Conservation (phyloP, 1,140 invertebrate species). For the Microplitis demolitor region DNA sequence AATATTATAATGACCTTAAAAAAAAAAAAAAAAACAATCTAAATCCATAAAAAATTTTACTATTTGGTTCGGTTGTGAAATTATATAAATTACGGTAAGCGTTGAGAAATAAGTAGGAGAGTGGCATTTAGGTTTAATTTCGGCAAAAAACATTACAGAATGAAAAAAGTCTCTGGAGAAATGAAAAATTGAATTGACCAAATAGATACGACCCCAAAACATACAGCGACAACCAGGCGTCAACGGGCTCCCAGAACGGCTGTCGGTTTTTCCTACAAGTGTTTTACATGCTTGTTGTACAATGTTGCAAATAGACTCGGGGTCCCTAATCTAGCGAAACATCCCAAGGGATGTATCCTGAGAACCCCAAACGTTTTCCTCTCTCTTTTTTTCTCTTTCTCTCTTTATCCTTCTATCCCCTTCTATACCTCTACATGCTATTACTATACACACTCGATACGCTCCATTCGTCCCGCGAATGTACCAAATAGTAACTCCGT, state of each 20-base stretch:
- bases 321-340: slow-evolving; percentile 60
- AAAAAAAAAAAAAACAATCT: too few species aligned
- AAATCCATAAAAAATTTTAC: background rate
- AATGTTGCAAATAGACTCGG: slow-evolving; percentile 45
- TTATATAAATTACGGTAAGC: too few species aligned
- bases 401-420: too few species aligned
- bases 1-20: too few species aligned
- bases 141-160: too few species aligned
- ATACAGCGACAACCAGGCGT: slow-evolving; percentile 41
- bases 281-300: slow-evolving; percentile 55
- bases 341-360: slow-evolving; percentile 54
- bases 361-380: background rate
- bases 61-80: too few species aligned
- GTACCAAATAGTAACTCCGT: background rate
- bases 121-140: too few species aligned
- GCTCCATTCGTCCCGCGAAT: slow-evolving; percentile 25
- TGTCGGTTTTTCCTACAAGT: slow-evolving; percentile 49
- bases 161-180: slow-evolving; percentile 10
- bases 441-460: slow-evolving; percentile 26
- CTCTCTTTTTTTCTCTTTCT: too few species aligned
- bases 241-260: slow-evolving; percentile 7
- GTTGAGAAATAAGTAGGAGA: too few species aligned
- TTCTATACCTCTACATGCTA: background rate
- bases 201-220: slow-evolving; percentile 57
- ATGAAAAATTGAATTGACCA: slow-evolving; percentile 35